These are phyloP conservation scores for Rutilus rutilus DNA, from an alignment of 2,113 vertebrate species.

Conservation along the genomic window DNA sequence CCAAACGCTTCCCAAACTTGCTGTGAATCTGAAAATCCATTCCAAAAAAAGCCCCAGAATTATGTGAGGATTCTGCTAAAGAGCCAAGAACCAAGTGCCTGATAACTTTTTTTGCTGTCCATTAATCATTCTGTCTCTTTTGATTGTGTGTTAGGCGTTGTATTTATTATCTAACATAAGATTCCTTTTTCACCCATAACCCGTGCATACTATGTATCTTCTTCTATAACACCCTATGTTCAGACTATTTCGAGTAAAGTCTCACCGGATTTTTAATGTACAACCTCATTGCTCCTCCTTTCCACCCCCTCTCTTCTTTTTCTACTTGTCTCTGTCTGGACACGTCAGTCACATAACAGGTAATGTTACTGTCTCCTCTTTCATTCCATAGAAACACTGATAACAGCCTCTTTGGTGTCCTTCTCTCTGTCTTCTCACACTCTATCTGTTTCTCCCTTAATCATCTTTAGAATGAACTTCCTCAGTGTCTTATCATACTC, in stretches of 20 bases:
- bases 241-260: constrained; percentile 9
- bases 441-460: constrained; percentile 13
- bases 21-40: not conserved
- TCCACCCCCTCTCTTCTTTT: constrained; percentile 35
- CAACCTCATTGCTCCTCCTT: constrained; percentile 40
- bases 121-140: constrained; percentile 1
- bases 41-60: not conserved
- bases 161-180: constrained; percentile 9
- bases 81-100: not conserved
- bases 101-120: not conserved
- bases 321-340: constrained; percentile 50
- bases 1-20: not conserved
- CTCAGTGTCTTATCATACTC: constrained; percentile 21
- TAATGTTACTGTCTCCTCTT: constrained; percentile 55
- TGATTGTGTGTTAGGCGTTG: not conserved
- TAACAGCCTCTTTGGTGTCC: constrained; percentile 25
- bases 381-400: constrained; percentile 36
- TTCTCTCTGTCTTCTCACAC: constrained; percentile 23
- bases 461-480: constrained; percentile 31
- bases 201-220: not conserved
- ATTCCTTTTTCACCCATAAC: constrained; percentile 1
- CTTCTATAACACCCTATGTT: not conserved
- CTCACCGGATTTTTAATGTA: not conserved
- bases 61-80: not conserved
- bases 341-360: constrained; percentile 57